These are phyloP conservation scores for Synanceia verrucosa DNA, from an alignment of 2,797 vertebrate species.

Conservation along the genomic window DNA sequence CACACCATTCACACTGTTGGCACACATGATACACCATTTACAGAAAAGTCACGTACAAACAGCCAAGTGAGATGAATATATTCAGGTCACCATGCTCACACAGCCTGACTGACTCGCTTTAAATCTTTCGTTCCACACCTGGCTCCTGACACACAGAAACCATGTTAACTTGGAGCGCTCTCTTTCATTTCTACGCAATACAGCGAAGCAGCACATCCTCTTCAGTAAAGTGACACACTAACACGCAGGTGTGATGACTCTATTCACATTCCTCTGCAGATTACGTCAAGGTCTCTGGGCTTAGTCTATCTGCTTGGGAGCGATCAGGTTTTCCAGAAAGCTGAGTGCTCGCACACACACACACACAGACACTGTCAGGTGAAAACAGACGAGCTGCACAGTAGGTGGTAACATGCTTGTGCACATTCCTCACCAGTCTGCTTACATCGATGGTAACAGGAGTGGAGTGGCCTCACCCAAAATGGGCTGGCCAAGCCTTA, in stretches of 20 bases:
- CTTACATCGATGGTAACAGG: slow-evolving; percentile 73
- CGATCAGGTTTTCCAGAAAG: slow-evolving; percentile 55
- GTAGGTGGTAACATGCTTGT: slow-evolving; percentile 75
- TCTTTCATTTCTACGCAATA: neutral
- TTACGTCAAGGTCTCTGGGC: slow-evolving; percentile 49
- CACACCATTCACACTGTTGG: slow-evolving; percentile 49
- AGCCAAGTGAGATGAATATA: slow-evolving; percentile 24
- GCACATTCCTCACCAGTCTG: slow-evolving; percentile 72
- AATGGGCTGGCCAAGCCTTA: slow-evolving; percentile 53
- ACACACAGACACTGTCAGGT: slow-evolving; percentile 56
- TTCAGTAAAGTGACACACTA: slow-evolving; percentile 12
- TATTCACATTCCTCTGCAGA: slow-evolving; percentile 50
- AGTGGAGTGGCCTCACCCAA: slow-evolving; percentile 60
- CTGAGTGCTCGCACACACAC: slow-evolving; percentile 3
- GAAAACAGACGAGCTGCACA: slow-evolving; percentile 75
- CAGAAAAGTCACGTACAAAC: slow-evolving; percentile 52
- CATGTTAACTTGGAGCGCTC: neutral
- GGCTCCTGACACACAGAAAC: slow-evolving; percentile 14
- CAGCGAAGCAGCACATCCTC: neutral
- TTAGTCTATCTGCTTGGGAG: slow-evolving; percentile 36
- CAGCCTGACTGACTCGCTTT: slow-evolving; percentile 35
- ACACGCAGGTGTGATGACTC: slow-evolving; percentile 54
- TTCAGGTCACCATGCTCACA: slow-evolving; percentile 35
- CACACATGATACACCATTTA: slow-evolving; percentile 34
- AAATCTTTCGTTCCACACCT: slow-evolving; percentile 40